These are phyloP conservation scores for Macrosiphum euphorbiae DNA, from an alignment of 2,888 invertebrate genomes.

Conservation along the genomic window DNA sequence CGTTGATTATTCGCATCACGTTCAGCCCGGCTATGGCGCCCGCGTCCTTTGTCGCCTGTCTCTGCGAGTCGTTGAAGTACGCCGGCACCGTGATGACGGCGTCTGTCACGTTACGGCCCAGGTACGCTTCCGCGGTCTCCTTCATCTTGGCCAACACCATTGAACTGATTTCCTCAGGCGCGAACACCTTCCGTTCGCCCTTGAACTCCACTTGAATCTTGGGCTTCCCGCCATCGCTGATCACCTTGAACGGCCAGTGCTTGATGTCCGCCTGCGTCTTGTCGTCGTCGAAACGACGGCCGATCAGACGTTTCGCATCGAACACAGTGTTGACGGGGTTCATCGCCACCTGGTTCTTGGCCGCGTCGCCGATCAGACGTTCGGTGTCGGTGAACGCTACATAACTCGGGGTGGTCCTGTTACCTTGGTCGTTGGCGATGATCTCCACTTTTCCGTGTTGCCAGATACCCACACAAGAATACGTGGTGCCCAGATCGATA, in stretches of 20 bases:
- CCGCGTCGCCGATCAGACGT: too few relatives aligned
- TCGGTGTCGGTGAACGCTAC: constrained; percentile 77
- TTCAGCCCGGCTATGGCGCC: constrained; percentile 65
- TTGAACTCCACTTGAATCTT: neutral
- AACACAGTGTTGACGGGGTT: constrained; percentile 83
- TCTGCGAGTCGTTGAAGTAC: constrained; percentile 79
- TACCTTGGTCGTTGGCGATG: constrained; percentile 86
- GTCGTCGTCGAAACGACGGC: constrained; percentile 73
- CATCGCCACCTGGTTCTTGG: constrained; percentile 80
- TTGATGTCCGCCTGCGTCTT: neutral
- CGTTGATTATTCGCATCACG: constrained; percentile 65
- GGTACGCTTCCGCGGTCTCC: constrained; percentile 80
- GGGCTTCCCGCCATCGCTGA: neutral
- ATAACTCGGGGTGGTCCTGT: constrained; percentile 84
- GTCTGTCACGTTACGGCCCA: constrained; percentile 75
- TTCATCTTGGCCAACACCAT: constrained; percentile 69
- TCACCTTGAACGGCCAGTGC: neutral
- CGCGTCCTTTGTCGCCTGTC: constrained; percentile 78
- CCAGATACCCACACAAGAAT: constrained; percentile 87
- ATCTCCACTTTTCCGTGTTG: constrained; percentile 87
- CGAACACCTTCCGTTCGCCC: neutral
- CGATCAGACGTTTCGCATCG: constrained; percentile 82
- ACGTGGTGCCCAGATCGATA: constrained; percentile 87
- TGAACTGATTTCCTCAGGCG: constrained; percentile 67
- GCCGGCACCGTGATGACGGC: constrained; percentile 87